Percentiles rank a stretch among this genome's conserved stretches.
These are phyloP conservation scores for Aspidiotus rigidus DNA, from an alignment of 2,888 invertebrate species.

Conservation along the genomic window DNA sequence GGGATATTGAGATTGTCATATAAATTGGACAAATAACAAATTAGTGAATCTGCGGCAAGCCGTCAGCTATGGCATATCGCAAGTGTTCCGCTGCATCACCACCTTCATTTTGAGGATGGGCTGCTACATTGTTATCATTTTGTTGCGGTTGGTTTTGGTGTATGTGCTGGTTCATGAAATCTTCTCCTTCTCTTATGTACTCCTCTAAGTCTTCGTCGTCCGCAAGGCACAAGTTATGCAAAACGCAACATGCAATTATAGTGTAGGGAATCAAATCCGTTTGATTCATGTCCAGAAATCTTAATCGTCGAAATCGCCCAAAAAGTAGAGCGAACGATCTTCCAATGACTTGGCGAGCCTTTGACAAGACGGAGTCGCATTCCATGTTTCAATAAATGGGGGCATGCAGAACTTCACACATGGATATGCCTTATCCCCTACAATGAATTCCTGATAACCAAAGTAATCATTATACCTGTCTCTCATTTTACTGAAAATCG, in stretches of 20 bases:
- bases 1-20: too few relatives aligned
- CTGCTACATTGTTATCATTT: not conserved
- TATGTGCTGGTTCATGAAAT: not conserved
- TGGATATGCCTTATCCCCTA: slow-evolving; percentile 27
- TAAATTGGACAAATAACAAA: too few relatives aligned
- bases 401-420: slow-evolving; percentile 27
- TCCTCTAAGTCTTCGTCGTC: not conserved
- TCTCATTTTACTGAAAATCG: not conserved
- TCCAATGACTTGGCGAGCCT: slow-evolving; percentile 28
- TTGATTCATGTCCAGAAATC: slow-evolving; percentile 5
- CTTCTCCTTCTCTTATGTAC: not conserved
- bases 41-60: too few relatives aligned
- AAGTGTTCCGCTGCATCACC: not conserved
- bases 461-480: not conserved
- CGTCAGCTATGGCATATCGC: not conserved
- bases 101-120: not conserved
- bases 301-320: slow-evolving; percentile 18
- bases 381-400: slow-evolving; percentile 26
- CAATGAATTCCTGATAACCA: slow-evolving; percentile 8
- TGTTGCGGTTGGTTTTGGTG: not conserved
- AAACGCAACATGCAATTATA: not conserved
- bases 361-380: not conserved
- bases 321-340: slow-evolving; percentile 21
- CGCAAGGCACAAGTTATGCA: not conserved
- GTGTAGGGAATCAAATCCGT: not conserved